These are phyloP conservation scores for Pachypeltis micranthus DNA, from an alignment of 1,140 invertebrate genomes.

Conservation along the genomic window DNA sequence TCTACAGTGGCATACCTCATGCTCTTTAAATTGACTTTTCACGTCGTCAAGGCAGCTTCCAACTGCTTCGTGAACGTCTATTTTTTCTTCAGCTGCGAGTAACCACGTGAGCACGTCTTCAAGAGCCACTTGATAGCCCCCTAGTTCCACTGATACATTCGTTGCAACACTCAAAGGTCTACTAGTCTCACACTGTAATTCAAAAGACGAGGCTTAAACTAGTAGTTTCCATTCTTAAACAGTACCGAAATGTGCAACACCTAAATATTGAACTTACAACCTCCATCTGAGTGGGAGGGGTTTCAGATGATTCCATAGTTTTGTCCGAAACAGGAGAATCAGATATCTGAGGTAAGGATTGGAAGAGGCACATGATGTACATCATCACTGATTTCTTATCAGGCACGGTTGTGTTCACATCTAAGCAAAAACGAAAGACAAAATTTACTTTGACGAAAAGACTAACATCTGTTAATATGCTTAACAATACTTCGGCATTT, in stretches of 20 bases:
- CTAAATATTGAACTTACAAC: too few species aligned
- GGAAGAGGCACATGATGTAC: conserved; percentile 90
- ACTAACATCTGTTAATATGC: too few species aligned
- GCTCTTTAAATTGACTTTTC: conserved; percentile 72
- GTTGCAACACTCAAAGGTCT: conserved; percentile 54
- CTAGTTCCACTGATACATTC: conserved; percentile 60
- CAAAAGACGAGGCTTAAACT: too few species aligned
- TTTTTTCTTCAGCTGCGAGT: conserved; percentile 71
- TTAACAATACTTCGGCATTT: too few species aligned
- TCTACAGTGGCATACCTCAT: conserved; percentile 57
- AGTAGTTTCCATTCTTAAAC: too few species aligned
- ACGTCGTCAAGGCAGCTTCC: conserved; percentile 49
- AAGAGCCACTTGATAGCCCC: conserved; percentile 66
- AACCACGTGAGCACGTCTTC: conserved; percentile 79
- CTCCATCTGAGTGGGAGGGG: too few species aligned
- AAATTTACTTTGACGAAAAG: too few species aligned
- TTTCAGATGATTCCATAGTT: too few species aligned
- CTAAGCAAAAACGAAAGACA: conserved; percentile 39
- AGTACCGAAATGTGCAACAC: too few species aligned
- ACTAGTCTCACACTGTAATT: neutral
- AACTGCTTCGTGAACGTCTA: conserved; percentile 47
- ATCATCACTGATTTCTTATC: conserved; percentile 94
- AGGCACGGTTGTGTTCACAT: conserved; percentile 76
- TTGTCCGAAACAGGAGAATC: too few species aligned
- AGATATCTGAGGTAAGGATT: conserved; percentile 68